phyloP scores from a whole-genome alignment of 2,888 invertebrate genomes.

The Macrosiphum euphorbiae region DNA sequence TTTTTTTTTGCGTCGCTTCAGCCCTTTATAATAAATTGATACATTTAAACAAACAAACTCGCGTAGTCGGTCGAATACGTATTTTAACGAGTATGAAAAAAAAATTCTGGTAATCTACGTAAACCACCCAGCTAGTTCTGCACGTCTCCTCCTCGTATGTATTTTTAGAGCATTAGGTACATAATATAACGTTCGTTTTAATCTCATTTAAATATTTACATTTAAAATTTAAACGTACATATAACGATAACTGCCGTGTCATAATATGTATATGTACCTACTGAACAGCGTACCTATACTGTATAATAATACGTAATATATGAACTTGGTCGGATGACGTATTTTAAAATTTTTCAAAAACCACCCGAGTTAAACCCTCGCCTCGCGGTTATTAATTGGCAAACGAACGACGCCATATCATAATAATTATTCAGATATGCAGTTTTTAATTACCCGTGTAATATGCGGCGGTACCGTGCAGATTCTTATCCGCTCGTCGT shows the following conservation, averaged over 20 bases:
- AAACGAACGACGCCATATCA: neutral
- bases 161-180: neutral
- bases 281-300: too few relatives aligned
- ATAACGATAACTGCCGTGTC: neutral
- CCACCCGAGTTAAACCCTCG: neutral
- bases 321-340: neutral
- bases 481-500: neutral
- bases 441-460: neutral
- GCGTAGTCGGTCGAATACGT: neutral
- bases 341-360: neutral
- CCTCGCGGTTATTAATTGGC: neutral
- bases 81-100: neutral
- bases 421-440: neutral
- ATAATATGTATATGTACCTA: neutral
- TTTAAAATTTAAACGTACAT: neutral
- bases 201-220: conserved; percentile 3
- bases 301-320: neutral
- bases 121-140: neutral
- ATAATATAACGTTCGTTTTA: neutral
- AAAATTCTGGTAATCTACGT: neutral
- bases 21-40: neutral
- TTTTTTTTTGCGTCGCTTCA: neutral
- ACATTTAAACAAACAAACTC: neutral
- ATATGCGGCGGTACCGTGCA: neutral
- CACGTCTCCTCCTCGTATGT: neutral